These are phyloP conservation scores for Dorcus parallelipipedus DNA, from an alignment of 2,888 invertebrate species.

Conservation along the genomic window DNA sequence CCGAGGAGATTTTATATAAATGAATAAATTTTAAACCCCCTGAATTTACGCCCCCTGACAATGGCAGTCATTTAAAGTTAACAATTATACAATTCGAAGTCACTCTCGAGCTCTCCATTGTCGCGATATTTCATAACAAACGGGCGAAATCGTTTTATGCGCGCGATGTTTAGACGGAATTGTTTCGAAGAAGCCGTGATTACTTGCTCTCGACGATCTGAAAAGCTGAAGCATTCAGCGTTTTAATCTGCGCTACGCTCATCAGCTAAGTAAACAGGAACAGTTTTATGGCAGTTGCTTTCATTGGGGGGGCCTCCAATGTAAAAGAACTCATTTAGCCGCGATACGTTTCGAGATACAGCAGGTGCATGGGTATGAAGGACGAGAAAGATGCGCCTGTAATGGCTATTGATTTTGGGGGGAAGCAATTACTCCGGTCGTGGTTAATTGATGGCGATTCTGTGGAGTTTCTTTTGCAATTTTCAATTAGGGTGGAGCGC, in stretches of 20 bases:
- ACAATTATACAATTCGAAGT: too few relatives aligned
- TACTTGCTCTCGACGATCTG: conserved; percentile 24
- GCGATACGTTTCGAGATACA: not conserved
- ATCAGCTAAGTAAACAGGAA: conserved; percentile 35
- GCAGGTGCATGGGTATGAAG: conserved; percentile 5
- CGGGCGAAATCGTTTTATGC: conserved; percentile 1
- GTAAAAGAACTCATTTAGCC: conserved; percentile 17
- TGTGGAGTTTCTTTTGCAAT: not conserved
- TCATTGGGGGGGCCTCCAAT: conserved; percentile 17
- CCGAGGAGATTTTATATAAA: too few relatives aligned
- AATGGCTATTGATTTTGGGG: conserved; percentile 21
- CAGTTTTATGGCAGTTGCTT: conserved; percentile 24
- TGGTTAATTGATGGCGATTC: conserved; percentile 27
- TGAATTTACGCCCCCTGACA: too few relatives aligned
- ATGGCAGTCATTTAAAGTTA: too few relatives aligned
- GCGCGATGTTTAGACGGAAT: conserved; percentile 1
- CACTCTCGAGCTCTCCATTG: not conserved
- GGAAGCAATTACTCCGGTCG: conserved; percentile 27
- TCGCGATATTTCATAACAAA: not conserved
- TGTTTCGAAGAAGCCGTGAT: conserved; percentile 19
- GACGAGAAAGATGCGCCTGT: conserved; percentile 8
- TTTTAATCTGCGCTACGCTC: conserved; percentile 32
- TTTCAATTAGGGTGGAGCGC: not conserved
- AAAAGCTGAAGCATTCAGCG: conserved; percentile 27
- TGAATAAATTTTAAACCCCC: too few relatives aligned